Evolutionary conservation across 2,797 vertebrate species (phyloP).

Genomic region (Austrolebias charrua): DNA sequence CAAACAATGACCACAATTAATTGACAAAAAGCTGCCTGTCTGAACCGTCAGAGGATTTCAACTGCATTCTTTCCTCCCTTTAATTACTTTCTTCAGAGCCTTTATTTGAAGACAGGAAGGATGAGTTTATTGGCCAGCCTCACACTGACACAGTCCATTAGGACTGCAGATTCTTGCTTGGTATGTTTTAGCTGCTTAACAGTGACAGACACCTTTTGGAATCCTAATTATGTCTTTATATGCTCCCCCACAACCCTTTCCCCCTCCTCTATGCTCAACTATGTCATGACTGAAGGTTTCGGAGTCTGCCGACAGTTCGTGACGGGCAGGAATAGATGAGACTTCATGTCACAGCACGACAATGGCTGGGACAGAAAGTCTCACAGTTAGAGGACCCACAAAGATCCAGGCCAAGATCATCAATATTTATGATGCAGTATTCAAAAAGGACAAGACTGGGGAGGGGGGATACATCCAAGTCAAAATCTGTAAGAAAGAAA

Average conservation of each 20-base stretch:
- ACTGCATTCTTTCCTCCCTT: conserved; percentile 31
- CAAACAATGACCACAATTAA: conserved; percentile 55
- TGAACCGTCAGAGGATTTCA: conserved; percentile 46
- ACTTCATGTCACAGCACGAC: conserved; percentile 18
- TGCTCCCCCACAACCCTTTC: conserved; percentile 30
- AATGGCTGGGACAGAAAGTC: conserved; percentile 29
- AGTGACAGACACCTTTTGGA: conserved; percentile 25
- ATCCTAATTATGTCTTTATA: conserved; percentile 45
- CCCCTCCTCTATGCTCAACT: conserved; percentile 5
- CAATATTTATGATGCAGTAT: background rate
- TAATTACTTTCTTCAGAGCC: conserved; percentile 47
- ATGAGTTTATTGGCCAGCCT: conserved; percentile 53
- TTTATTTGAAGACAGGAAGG: conserved; percentile 45
- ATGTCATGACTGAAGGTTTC: conserved; percentile 34
- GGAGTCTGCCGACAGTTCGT: conserved; percentile 27
- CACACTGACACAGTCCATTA: conserved; percentile 53
- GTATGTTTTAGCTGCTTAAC: conserved; percentile 33
- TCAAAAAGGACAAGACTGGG: too few relatives aligned
- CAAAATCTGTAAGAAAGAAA: too few relatives aligned
- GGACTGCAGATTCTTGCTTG: conserved; percentile 37
- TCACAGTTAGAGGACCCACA: conserved; percentile 19
- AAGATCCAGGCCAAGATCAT: conserved; percentile 8
- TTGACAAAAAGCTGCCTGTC: conserved; percentile 46
- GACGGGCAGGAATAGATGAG: conserved; percentile 27
- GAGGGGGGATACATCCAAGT: too few relatives aligned